These are phyloP conservation scores for Gobionotothen gibberifrons DNA, from an alignment of 2,797 vertebrate species.

Conservation along the genomic window DNA sequence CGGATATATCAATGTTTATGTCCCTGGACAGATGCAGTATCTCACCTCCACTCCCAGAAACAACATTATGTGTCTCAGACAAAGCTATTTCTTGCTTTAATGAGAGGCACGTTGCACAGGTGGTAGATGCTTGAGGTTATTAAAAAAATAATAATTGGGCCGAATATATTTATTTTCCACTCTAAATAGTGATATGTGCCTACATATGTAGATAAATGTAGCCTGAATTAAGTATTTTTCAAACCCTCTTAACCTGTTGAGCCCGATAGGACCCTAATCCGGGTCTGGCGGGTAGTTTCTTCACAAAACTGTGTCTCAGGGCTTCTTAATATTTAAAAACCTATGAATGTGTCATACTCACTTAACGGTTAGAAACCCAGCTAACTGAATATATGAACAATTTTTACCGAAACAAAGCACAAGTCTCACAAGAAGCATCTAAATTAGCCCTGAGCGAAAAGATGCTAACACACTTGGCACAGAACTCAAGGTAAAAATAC, in stretches of 20 bases:
- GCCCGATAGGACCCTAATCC: no score
- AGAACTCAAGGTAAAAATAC: no score
- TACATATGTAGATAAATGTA: neutral
- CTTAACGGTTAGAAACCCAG: no score
- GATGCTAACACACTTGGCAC: no score
- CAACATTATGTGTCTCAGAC: conserved; percentile 24
- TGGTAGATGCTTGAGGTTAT: conserved; percentile 22
- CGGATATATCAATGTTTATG: conserved; percentile 36
- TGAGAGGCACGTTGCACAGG: conserved; percentile 1
- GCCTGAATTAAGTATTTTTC: neutral
- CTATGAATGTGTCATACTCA: no score
- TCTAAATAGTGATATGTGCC: neutral
- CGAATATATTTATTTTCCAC: neutral
- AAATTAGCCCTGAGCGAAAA: no score
- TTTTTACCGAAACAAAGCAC: no score
- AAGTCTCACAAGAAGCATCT: no score
- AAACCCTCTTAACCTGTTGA: neutral
- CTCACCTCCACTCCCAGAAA: conserved; percentile 30
- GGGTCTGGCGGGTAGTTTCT: no score
- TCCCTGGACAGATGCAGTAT: conserved; percentile 39
- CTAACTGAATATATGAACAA: no score
- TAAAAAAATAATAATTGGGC: conserved; percentile 1
- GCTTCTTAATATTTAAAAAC: no score
- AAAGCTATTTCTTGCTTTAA: conserved; percentile 25
- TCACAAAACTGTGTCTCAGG: no score